Evolutionary conservation across 2,797 vertebrate species (phyloP).

Genomic region (Petrocephalus sullivani): DNA sequence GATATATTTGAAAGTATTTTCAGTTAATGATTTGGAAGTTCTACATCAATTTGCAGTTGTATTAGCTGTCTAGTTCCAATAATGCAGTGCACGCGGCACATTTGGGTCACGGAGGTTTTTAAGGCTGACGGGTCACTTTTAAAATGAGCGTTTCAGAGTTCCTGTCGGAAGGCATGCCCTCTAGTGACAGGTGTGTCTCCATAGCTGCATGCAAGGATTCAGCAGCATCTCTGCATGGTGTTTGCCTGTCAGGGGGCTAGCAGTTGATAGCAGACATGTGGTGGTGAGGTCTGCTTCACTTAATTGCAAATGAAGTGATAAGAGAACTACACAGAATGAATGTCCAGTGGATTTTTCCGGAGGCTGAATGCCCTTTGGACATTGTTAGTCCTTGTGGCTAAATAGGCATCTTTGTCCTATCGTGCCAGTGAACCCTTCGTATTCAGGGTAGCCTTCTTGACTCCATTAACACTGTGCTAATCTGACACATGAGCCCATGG

Average conservation of each 20-base stretch:
- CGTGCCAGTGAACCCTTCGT: neutral
- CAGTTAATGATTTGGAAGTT: neutral
- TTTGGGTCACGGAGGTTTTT: too few relatives aligned
- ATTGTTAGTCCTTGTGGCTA: neutral
- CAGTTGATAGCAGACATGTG: neutral
- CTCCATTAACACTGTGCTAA: neutral
- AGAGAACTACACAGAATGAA: neutral
- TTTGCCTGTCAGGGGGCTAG: neutral
- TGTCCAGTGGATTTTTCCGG: neutral
- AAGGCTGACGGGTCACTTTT: too few relatives aligned
- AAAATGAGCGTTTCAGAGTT: neutral
- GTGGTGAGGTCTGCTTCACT: neutral
- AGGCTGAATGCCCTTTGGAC: neutral
- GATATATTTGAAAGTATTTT: neutral
- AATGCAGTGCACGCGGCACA: neutral
- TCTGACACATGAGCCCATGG: neutral
- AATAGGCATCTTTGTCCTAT: neutral
- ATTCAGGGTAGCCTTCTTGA: neutral
- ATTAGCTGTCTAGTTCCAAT: neutral
- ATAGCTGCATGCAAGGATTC: neutral
- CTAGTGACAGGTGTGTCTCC: neutral
- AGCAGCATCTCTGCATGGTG: neutral
- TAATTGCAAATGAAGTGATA: constrained; percentile 2
- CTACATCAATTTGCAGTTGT: neutral
- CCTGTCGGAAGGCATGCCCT: neutral